Conservation (phyloP, 1,140 invertebrate species). For the Tetramorium alpestre region DNA sequence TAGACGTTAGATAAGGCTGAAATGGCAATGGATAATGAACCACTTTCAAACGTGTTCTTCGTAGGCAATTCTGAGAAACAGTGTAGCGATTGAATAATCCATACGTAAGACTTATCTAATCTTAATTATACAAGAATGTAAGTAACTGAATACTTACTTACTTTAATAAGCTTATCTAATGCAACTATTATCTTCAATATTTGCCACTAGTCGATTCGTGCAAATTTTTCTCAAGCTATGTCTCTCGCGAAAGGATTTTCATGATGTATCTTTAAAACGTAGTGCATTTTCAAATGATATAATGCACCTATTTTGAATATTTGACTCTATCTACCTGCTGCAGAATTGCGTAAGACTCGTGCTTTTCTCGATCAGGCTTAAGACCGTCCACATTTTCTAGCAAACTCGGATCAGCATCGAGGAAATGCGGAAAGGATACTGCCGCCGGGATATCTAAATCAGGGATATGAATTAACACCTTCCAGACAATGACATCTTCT, state of each 20-base stretch:
- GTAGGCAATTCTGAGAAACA: constrained; percentile 5
- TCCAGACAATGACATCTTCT: not conserved
- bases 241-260: not conserved
- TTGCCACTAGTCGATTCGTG: not conserved
- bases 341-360: constrained; percentile 85
- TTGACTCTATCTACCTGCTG: constrained; percentile 85
- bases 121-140: not conserved
- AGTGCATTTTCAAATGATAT: not conserved
- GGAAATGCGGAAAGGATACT: constrained; percentile 93
- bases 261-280: not conserved
- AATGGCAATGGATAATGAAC: not conserved
- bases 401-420: constrained; percentile 88
- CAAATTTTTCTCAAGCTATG: not conserved
- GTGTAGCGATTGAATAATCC: constrained; percentile 17
- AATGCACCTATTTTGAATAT: not conserved
- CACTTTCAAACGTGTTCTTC: constrained; percentile 55
- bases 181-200: not conserved
- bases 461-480: not conserved
- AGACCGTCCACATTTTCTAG: constrained; percentile 89
- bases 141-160: not conserved
- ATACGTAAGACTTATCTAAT: constrained; percentile 23
- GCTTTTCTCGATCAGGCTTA: constrained; percentile 86
- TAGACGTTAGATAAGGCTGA: constrained; percentile 13
- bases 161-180: not conserved
- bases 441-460: constrained; percentile 89